A percentile compares a stretch with the other conserved stretches of the same genome.
Conservation (phyloP, 1,140 invertebrate species). For the Bombus sibiricus region DNA sequence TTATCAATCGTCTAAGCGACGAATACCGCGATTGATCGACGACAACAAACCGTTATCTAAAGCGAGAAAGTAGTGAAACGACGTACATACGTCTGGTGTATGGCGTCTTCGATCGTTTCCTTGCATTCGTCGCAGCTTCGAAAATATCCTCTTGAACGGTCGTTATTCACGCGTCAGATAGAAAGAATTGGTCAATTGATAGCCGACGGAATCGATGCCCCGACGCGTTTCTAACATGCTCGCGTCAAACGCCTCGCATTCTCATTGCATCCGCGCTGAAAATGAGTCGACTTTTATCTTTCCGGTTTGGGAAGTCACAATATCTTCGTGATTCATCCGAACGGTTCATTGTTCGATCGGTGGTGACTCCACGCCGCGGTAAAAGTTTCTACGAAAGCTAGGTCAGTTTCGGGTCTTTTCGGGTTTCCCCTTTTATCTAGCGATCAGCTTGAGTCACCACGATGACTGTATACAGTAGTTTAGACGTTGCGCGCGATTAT, state of each 20-base stretch:
- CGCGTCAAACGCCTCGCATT: background rate
- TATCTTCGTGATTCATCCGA: slow-evolving; percentile 5
- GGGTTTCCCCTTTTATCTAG: slow-evolving; percentile 52
- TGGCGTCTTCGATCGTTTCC: background rate
- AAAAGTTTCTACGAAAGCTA: background rate
- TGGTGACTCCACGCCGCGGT: too few species aligned
- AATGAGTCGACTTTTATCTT: background rate
- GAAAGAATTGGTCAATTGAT: background rate
- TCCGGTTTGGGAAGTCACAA: background rate
- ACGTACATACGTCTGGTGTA: too few species aligned
- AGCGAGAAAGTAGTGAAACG: background rate
- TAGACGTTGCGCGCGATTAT: slow-evolving; percentile 24
- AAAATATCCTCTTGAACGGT: background rate
- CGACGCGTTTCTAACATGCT: background rate
- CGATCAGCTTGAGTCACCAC: slow-evolving; percentile 56
- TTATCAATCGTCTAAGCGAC: background rate
- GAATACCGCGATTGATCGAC: background rate
- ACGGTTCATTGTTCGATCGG: background rate
- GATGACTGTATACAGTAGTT: background rate
- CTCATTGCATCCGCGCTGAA: background rate
- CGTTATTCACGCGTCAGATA: background rate
- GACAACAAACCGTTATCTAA: background rate
- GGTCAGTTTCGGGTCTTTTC: background rate
- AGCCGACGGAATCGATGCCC: background rate
- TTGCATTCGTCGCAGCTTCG: background rate